Conservation (phyloP, 2,797 vertebrate genomes). For the Cheirogaleus major region DNA sequence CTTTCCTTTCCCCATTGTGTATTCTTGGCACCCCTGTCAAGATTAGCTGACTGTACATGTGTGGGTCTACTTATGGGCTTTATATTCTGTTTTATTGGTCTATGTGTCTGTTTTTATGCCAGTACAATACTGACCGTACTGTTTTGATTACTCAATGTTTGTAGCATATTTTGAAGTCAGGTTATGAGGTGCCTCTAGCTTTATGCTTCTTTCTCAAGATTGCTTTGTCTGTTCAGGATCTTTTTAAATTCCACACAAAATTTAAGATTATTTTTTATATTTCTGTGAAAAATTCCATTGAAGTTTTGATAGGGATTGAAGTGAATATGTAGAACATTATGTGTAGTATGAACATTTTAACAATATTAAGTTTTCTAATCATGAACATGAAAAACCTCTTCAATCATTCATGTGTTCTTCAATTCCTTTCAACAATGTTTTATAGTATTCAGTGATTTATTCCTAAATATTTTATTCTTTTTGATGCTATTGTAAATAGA, state of each 20-base stretch:
- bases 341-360: background rate
- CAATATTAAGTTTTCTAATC: background rate
- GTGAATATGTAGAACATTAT: background rate
- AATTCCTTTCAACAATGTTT: background rate
- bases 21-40: no score
- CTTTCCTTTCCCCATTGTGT: no score
- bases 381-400: background rate
- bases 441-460: background rate
- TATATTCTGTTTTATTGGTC: no score
- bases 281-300: background rate
- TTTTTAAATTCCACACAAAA: background rate
- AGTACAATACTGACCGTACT: no score
- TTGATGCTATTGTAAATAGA: background rate
- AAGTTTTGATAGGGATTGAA: no score
- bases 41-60: no score
- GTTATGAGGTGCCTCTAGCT: background rate
- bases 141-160: no score
- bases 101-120: no score
- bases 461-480: background rate
- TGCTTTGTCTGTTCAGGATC: background rate
- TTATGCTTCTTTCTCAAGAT: background rate
- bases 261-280: background rate
- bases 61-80: no score
- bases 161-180: no score
- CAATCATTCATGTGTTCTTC: background rate